Conservation (phyloP, 2,797 vertebrate genomes). For the Lithobates sylvaticus region DNA sequence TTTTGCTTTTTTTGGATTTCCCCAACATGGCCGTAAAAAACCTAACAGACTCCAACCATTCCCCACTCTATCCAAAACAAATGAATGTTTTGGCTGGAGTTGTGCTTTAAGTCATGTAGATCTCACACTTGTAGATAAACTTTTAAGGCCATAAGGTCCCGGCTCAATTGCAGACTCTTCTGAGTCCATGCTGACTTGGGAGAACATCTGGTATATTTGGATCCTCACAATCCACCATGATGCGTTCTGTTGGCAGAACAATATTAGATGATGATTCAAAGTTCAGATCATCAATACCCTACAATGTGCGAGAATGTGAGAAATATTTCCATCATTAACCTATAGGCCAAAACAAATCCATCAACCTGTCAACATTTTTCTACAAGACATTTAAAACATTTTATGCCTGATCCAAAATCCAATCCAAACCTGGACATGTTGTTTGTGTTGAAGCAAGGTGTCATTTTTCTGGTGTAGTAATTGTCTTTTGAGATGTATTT, state of each 20-base stretch:
- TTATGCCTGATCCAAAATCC: not conserved
- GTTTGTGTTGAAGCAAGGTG: not conserved
- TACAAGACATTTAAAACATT: not conserved
- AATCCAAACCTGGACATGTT: not conserved
- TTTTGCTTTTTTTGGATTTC: too few relatives aligned
- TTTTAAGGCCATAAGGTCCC: too few relatives aligned
- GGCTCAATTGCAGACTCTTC: not conserved
- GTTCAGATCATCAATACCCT: not conserved
- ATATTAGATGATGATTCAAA: not conserved
- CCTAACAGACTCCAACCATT: too few relatives aligned
- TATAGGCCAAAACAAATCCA: constrained; percentile 11
- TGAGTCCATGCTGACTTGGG: not conserved
- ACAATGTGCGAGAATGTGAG: not conserved
- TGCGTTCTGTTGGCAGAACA: not conserved
- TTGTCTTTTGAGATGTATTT: not conserved
- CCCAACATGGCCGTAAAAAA: too few relatives aligned
- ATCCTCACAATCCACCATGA: not conserved
- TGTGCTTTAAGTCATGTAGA: too few relatives aligned
- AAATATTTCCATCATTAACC: not conserved
- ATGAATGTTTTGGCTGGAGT: too few relatives aligned
- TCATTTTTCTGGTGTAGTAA: not conserved
- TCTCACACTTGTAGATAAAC: too few relatives aligned
- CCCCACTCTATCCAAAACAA: too few relatives aligned
- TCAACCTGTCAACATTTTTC: constrained; percentile 2
- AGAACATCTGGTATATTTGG: constrained; percentile 46